A percentile compares a stretch with the other conserved stretches of the same genome.
phyloP scores from a whole-genome alignment of 1,140 invertebrate species.

The Drosophila orena region DNA sequence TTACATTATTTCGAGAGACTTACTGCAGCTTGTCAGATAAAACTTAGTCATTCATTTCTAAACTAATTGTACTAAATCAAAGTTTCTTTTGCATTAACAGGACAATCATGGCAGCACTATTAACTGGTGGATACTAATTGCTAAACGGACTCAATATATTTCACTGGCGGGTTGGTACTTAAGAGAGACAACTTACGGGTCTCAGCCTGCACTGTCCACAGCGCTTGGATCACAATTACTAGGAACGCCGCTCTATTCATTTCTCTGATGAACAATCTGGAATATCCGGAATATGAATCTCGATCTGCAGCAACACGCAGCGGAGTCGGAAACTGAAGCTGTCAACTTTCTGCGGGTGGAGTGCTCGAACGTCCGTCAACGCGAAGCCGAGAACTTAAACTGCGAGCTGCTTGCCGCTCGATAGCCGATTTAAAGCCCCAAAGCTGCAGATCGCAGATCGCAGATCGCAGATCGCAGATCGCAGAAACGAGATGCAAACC shows the following conservation, averaged over 20 bases:
- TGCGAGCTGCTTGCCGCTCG: constrained; percentile 49
- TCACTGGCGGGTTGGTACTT: too few species aligned
- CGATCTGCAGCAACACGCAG: constrained; percentile 4
- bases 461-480: constrained; percentile 21
- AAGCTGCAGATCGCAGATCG: constrained; percentile 19
- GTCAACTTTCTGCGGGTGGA: constrained; percentile 14
- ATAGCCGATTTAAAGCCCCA: constrained; percentile 62
- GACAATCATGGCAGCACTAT: background rate
- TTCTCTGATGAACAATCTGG: constrained; percentile 4
- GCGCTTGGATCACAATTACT: constrained; percentile 42
- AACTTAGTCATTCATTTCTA: too few species aligned
- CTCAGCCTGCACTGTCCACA: constrained; percentile 46
- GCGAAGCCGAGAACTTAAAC: constrained; percentile 66
- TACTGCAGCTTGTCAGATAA: too few species aligned
- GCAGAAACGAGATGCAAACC: constrained; percentile 36
- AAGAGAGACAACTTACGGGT: constrained; percentile 53
- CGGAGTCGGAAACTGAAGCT: background rate
- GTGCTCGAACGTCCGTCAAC: constrained; percentile 44
- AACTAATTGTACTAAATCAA: too few species aligned
- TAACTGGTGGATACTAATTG: background rate
- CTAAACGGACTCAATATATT: too few species aligned
- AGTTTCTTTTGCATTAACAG: too few species aligned
- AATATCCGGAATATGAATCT: constrained; percentile 1
- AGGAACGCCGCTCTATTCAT: constrained; percentile 59
- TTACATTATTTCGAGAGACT: too few species aligned